Conservation (phyloP, 2,797 vertebrate genomes). For the Cryptoprocta ferox region DNA sequence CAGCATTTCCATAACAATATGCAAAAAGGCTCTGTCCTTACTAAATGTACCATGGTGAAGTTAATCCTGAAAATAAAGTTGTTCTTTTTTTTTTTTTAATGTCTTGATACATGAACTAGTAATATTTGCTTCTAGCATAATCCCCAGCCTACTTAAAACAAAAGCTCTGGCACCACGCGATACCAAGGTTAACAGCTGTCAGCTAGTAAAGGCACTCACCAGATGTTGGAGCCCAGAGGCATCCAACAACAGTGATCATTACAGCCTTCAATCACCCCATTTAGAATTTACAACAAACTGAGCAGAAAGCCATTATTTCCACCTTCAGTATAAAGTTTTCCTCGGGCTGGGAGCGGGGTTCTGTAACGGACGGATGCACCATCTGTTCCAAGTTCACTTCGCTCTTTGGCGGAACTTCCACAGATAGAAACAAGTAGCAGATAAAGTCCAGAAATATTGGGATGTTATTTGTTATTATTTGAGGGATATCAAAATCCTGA, state of each 20-base stretch:
- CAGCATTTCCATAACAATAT: constrained; percentile 50
- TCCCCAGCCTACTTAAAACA: constrained; percentile 61
- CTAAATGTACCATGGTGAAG: constrained; percentile 1
- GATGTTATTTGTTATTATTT: constrained; percentile 90
- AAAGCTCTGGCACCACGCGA: constrained; percentile 42
- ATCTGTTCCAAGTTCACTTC: constrained; percentile 91
- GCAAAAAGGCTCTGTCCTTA: constrained; percentile 23
- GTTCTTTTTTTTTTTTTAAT: neutral
- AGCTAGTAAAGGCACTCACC: constrained; percentile 80
- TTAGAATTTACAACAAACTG: constrained; percentile 89
- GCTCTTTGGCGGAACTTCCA: constrained; percentile 90
- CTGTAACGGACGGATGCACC: constrained; percentile 88
- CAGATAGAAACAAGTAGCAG: constrained; percentile 89
- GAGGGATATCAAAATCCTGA: constrained; percentile 93
- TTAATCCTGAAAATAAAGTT: constrained; percentile 61
- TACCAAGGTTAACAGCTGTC: constrained; percentile 70
- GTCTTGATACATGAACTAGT: constrained; percentile 30
- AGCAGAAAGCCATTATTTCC: constrained; percentile 90
- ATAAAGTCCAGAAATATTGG: constrained; percentile 91
- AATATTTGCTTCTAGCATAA: constrained; percentile 36
- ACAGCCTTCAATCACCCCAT: constrained; percentile 86
- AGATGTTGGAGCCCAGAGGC: constrained; percentile 86
- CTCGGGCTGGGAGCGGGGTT: constrained; percentile 90
- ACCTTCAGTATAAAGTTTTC: constrained; percentile 96
- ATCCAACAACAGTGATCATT: constrained; percentile 86